phyloP scores from a whole-genome alignment of 2,888 invertebrate genomes.

The Himalopsyche anomala region DNA sequence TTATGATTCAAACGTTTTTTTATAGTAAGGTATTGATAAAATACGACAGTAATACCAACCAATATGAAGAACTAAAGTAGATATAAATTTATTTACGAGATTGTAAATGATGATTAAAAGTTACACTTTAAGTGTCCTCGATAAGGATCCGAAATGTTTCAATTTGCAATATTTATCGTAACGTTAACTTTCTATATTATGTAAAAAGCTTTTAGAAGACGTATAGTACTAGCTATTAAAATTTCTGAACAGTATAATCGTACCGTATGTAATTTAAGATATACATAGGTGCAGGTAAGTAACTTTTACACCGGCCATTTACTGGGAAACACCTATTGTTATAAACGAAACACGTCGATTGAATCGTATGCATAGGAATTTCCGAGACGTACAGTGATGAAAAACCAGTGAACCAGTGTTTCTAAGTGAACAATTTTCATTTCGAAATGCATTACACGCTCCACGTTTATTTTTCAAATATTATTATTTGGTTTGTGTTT shows the following conservation, averaged over 20 bases:
- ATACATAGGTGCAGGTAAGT: conserved; percentile 8
- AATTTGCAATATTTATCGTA: not conserved
- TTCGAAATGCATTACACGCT: too few relatives aligned
- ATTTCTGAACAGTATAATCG: not conserved
- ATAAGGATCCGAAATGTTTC: not conserved
- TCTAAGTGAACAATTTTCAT: too few relatives aligned
- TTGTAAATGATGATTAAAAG: too few relatives aligned
- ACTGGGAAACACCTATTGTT: conserved; percentile 38
- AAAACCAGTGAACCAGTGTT: not conserved
- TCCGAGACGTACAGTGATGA: not conserved
- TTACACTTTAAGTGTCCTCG: too few relatives aligned
- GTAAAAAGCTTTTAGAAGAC: conserved; percentile 2
- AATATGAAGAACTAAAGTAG: too few relatives aligned
- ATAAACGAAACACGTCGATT: conserved; percentile 33
- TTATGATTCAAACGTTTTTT: too few relatives aligned
- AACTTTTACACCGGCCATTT: conserved; percentile 27
- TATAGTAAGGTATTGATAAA: too few relatives aligned
- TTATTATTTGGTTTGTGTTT: too few relatives aligned
- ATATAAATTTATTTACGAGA: too few relatives aligned
- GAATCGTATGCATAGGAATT: conserved; percentile 41
- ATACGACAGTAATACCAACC: too few relatives aligned
- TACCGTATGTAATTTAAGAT: not conserved
- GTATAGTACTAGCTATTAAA: conserved; percentile 1
- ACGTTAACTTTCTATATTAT: not conserved
- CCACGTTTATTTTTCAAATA: too few relatives aligned